Percentiles rank a stretch among this genome's conserved stretches.
These are phyloP conservation scores for Eciton burchellii DNA, from an alignment of 1,140 invertebrate species.

Conservation along the genomic window DNA sequence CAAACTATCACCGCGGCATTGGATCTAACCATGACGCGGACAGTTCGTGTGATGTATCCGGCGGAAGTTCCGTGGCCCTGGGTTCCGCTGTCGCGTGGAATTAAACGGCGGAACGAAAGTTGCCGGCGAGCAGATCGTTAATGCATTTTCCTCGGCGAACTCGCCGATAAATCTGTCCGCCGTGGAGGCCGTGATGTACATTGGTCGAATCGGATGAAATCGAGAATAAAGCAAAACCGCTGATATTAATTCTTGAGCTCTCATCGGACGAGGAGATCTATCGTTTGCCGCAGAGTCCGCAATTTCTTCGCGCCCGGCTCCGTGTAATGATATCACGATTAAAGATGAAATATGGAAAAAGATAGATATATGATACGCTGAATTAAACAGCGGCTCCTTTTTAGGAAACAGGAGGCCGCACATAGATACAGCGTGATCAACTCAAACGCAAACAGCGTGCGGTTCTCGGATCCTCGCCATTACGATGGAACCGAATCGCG, in stretches of 20 bases:
- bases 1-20: constrained; percentile 41
- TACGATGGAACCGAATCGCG: background rate
- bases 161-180: background rate
- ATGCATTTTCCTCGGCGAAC: background rate
- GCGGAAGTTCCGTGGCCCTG: constrained; percentile 31
- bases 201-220: background rate
- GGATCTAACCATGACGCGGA: constrained; percentile 48
- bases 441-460: background rate
- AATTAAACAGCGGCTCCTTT: background rate
- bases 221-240: background rate
- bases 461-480: background rate
- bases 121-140: constrained; percentile 18
- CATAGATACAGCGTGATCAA: constrained; percentile 8
- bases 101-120: constrained; percentile 30
- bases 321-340: background rate
- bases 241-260: background rate
- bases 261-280: background rate
- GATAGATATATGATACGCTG: background rate
- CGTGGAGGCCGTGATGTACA: background rate
- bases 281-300: background rate
- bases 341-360: constrained; percentile 1
- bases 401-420: background rate
- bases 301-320: background rate
- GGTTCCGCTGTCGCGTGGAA: constrained; percentile 20
- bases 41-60: constrained; percentile 46